A percentile compares a stretch with the other conserved stretches of the same genome.
Evolutionary conservation across 2,888 invertebrate species (phyloP).

Genomic region (Aleiodes leptofemur): DNA sequence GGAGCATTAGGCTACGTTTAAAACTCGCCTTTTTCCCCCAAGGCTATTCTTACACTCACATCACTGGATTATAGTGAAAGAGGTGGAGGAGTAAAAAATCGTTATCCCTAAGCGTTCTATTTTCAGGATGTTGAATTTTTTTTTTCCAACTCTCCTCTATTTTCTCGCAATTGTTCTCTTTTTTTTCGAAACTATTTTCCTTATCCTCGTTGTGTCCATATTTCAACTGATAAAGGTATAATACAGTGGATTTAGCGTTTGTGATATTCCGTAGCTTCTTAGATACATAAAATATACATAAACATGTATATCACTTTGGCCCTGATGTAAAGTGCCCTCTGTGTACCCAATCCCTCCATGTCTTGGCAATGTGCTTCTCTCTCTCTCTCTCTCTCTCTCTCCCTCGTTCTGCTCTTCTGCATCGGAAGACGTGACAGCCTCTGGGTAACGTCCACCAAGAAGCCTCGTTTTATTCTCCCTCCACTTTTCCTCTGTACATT

Average conservation of each 20-base stretch:
- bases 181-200: no score
- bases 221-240: slow-evolving; percentile 52
- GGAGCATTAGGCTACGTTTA: slow-evolving; percentile 4
- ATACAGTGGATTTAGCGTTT: slow-evolving; percentile 35
- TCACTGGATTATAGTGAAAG: background rate
- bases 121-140: slow-evolving; percentile 34
- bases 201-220: slow-evolving; percentile 36
- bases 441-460: background rate
- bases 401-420: slow-evolving; percentile 19
- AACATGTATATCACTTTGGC: slow-evolving; percentile 43
- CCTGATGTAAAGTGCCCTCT: slow-evolving; percentile 38
- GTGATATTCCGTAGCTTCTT: slow-evolving; percentile 47
- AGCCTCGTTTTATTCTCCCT: background rate
- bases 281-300: slow-evolving; percentile 46
- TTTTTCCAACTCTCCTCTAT: background rate
- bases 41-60: slow-evolving; percentile 6
- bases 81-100: slow-evolving; percentile 33
- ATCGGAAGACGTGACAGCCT: slow-evolving; percentile 39
- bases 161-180: background rate
- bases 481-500: background rate
- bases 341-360: slow-evolving; percentile 48
- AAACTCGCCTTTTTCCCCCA: slow-evolving; percentile 21
- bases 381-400: no score
- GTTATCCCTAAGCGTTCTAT: slow-evolving; percentile 42
- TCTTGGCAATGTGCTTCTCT: slow-evolving; percentile 42